These are phyloP conservation scores for Tipula confusa DNA, from an alignment of 2,888 invertebrate genomes.

Conservation along the genomic window DNA sequence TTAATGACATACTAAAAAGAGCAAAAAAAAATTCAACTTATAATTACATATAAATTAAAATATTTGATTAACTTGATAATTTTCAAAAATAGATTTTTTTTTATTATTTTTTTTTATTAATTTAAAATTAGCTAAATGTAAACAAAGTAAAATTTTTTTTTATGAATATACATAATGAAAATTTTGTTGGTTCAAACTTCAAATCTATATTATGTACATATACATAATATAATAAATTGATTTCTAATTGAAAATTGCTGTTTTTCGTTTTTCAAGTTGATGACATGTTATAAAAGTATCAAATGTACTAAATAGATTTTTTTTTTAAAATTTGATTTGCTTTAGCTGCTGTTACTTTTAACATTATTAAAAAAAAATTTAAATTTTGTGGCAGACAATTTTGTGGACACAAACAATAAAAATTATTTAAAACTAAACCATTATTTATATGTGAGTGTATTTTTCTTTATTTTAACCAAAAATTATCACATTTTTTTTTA, in stretches of 20 bases:
- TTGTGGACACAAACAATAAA: not conserved
- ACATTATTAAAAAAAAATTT: not conserved
- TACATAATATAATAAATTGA: not conserved
- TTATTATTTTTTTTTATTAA: not conserved
- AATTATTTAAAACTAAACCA: too few relatives aligned
- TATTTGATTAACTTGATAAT: not conserved
- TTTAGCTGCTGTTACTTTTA: not conserved
- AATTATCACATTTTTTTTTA: too few relatives aligned
- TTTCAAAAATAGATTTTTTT: not conserved
- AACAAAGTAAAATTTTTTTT: not conserved
- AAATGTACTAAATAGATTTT: not conserved
- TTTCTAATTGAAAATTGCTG: constrained; percentile 1
- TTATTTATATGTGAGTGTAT: too few relatives aligned
- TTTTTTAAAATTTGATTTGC: too few relatives aligned
- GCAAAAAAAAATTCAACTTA: too few relatives aligned
- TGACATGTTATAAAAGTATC: not conserved
- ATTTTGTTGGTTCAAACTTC: not conserved
- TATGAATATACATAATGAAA: not conserved
- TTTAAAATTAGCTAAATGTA: not conserved
- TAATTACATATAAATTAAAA: not conserved
- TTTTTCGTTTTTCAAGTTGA: not conserved
- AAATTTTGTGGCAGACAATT: not conserved
- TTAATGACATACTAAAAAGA: too few relatives aligned
- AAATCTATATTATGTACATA: not conserved
- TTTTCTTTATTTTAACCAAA: too few relatives aligned